A percentile compares a stretch with the other conserved stretches of the same genome.
These are phyloP conservation scores for Tetragnatha versicolor DNA, from an alignment of 1,140 invertebrate species.

Conservation along the genomic window DNA sequence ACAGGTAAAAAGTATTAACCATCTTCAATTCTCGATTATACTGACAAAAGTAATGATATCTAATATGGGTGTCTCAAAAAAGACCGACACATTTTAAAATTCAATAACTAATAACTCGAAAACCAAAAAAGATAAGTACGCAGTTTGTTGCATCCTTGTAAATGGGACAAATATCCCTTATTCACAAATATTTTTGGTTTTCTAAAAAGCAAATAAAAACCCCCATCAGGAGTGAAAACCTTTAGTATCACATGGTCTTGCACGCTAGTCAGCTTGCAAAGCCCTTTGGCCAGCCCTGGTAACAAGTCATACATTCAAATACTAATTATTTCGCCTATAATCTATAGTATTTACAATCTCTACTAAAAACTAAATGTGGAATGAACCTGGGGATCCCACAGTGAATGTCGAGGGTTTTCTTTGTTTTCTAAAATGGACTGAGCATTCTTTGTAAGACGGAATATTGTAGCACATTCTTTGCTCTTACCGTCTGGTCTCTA, in stretches of 20 bases:
- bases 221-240: background rate
- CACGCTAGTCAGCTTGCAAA: background rate
- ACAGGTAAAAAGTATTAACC: no score
- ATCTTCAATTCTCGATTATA: no score
- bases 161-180: no score
- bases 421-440: conserved; percentile 51
- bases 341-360: background rate
- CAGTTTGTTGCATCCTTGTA: no score
- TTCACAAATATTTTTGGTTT: no score
- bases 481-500: conserved; percentile 10
- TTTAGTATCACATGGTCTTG: background rate
- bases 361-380: conserved; percentile 12
- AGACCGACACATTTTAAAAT: no score
- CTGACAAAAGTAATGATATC: no score
- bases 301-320: background rate
- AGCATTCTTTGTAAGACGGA: conserved; percentile 49
- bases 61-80: no score
- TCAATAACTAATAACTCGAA: no score
- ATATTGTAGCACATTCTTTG: conserved; percentile 52
- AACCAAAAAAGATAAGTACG: no score
- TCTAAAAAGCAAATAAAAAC: background rate
- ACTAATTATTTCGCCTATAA: background rate
- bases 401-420: conserved; percentile 13
- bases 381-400: conserved; percentile 41
- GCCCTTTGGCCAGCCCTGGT: background rate